These are phyloP conservation scores for Oxygymnocypris stewartii DNA, from an alignment of 2,113 vertebrate genomes.

Conservation along the genomic window DNA sequence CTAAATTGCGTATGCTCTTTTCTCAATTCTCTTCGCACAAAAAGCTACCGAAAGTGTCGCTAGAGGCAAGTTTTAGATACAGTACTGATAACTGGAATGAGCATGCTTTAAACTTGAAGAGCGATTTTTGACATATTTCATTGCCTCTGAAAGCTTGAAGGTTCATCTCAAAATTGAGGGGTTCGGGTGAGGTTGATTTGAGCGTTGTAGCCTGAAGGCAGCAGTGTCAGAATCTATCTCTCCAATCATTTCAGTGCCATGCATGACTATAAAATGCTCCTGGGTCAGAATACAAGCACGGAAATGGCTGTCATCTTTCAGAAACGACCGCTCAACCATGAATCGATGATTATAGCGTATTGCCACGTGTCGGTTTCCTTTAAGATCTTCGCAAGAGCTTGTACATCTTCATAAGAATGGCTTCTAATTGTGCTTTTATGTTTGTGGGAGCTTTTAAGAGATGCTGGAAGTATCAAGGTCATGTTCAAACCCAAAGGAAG, in stretches of 20 bases:
- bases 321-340: neutral
- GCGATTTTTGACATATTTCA: conserved; percentile 34
- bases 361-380: conserved; percentile 8
- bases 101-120: conserved; percentile 7
- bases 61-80: neutral
- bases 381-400: neutral
- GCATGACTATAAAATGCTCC: conserved; percentile 13
- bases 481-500: conserved; percentile 6
- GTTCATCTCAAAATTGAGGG: conserved; percentile 12
- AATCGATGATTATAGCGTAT: conserved; percentile 1
- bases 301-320: conserved; percentile 2
- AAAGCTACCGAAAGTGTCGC: conserved; percentile 3
- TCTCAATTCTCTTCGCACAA: neutral
- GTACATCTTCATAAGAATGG: neutral
- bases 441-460: neutral
- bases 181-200: conserved; percentile 26
- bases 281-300: neutral
- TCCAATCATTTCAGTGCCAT: neutral
- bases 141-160: conserved; percentile 1
- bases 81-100: conserved; percentile 25
- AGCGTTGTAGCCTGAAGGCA: conserved; percentile 34
- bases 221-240: conserved; percentile 34
- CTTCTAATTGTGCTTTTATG: conserved; percentile 3
- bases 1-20: conserved; percentile 10
- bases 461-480: conserved; percentile 33